Base-by-base conservation (phyloP, 2,113 vertebrate genomes). In the Rhea americana region DNA sequence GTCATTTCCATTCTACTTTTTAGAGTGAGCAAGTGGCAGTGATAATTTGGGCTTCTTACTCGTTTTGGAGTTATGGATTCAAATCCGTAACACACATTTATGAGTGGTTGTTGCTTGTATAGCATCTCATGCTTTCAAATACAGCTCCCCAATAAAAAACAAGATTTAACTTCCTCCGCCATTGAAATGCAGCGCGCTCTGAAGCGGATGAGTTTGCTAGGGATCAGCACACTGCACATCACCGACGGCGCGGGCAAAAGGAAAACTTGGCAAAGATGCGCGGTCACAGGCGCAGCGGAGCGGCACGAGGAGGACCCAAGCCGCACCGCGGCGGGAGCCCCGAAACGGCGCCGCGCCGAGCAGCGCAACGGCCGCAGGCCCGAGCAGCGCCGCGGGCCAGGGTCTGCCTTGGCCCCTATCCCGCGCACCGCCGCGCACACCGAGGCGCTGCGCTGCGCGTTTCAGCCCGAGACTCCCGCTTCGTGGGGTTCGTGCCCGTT, bases 231-330 rank as follows among this genome's bases (percentile, higher is more conserved):
- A 5, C 21, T 28, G 41, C 47, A 55, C 26, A 37, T 14, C 8
- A 14, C 39, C 2, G 3, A 3, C 26, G 14, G 4, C 0, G 1
- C 13, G 7, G 43, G 26, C 22, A 9, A 35, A 8, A 2, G 75
- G 15, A 25, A 66, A 30, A 17, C 8, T 7, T 13, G 22, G 43
- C 43, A 12, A 30, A 32, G 65, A 45, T 10, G 10, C 30, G 12
- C 28, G 4, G 43, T 3, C 13, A 37, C 11, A 55, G 17, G 39
- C 0, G 9, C 13, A 17, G 26, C 26, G 17, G 11, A 37, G 32
- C 58, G 35, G 35, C 25, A 39, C 25, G 15, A 13, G 67, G 72
- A 79, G 7, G 10, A 55, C 14, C 25, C 21, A 3, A 25, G 4
- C 3, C 11, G 28, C 19, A 24, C 7, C 61, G 70, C 20, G 18